Conservation (phyloP, 2,888 invertebrate species). For the Hipparchia sbordonii region DNA sequence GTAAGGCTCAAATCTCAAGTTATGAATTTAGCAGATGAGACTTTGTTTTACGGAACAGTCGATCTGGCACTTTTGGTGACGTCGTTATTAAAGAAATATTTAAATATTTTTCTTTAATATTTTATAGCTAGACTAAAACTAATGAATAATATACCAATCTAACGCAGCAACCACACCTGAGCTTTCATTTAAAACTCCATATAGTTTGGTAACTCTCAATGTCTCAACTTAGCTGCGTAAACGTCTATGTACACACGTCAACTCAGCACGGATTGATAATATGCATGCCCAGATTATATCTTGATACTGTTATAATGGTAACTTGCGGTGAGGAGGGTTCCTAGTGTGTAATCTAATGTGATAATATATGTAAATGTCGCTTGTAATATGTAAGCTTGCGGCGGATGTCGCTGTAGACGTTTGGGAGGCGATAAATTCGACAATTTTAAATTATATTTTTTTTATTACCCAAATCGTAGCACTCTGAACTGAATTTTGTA, state of each 20-base stretch:
- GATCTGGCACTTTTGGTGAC: too few relatives aligned
- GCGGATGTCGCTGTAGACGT: constrained; percentile 43
- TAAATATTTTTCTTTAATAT: too few relatives aligned
- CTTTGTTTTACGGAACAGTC: too few relatives aligned
- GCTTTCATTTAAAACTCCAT: constrained; percentile 45
- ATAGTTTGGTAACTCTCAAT: constrained; percentile 47
- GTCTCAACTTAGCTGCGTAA: constrained; percentile 47
- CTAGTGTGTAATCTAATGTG: constrained; percentile 44
- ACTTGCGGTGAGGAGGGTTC: constrained; percentile 45
- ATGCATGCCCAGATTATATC: constrained; percentile 69
- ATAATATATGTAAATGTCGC: constrained; percentile 51
- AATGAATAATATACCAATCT: constrained; percentile 4
- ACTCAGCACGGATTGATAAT: constrained; percentile 50
- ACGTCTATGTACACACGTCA: constrained; percentile 40
- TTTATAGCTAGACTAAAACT: too few relatives aligned
- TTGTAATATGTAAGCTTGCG: constrained; percentile 55
- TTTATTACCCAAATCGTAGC: too few relatives aligned
- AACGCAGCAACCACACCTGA: constrained; percentile 43
- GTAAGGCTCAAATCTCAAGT: too few relatives aligned
- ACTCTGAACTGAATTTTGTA: too few relatives aligned
- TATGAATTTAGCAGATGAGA: too few relatives aligned
- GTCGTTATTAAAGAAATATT: too few relatives aligned
- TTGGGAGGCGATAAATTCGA: constrained; percentile 35
- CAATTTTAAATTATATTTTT: too few relatives aligned
- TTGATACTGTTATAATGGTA: constrained; percentile 37